Evolutionary conservation across 2,113 vertebrate genomes (phyloP).

Genomic region (Eurypyga helias): DNA sequence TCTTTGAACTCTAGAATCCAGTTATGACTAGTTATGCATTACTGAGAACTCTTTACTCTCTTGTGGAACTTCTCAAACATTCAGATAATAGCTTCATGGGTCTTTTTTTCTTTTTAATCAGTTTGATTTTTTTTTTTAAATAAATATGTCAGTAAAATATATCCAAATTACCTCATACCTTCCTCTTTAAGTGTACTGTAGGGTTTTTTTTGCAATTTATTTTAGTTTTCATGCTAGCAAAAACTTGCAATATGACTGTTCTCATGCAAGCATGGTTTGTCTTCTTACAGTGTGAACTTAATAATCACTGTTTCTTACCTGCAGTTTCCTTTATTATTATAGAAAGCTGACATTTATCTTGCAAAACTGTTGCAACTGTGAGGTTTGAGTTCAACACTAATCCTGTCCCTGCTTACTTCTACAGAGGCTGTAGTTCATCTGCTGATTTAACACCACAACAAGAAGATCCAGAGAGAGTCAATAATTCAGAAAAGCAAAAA

Average conservation of each 20-base stretch:
- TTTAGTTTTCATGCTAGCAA: not conserved
- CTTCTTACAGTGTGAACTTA: not conserved
- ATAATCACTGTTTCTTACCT: not conserved
- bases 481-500: slow-evolving; percentile 90
- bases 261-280: not conserved
- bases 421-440: slow-evolving; percentile 92
- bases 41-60: slow-evolving; percentile 12
- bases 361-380: not conserved
- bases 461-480: slow-evolving; percentile 90
- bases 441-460: slow-evolving; percentile 87
- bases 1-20: not conserved
- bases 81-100: not conserved
- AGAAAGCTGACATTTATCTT: not conserved
- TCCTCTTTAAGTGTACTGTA: not conserved
- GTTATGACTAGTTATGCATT: slow-evolving; percentile 59
- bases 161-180: not conserved
- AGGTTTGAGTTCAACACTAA: slow-evolving; percentile 34
- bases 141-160: not conserved
- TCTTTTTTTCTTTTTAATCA: not conserved
- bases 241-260: not conserved
- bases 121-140: not conserved
- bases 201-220: not conserved
- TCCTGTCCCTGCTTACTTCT: slow-evolving; percentile 56
- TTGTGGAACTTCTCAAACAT: not conserved
- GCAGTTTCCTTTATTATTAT: not conserved